Base-by-base conservation (phyloP, 2,113 vertebrate species). In the Podarcis cretensis region DNA sequence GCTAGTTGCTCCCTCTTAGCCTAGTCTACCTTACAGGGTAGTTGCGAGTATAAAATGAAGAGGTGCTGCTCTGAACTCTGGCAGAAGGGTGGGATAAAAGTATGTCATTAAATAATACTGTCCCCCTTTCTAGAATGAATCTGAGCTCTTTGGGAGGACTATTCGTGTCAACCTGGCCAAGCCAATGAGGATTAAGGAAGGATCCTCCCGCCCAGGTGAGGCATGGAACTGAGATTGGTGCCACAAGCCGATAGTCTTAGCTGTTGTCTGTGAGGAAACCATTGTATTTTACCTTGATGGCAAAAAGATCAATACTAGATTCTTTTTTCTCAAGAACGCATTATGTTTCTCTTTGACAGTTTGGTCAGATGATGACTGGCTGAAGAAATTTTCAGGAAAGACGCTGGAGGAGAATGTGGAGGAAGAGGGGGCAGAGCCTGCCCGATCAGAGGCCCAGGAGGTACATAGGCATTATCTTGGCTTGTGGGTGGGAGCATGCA, bases 381-480 rank as follows among this genome's bases (percentile, higher is more conserved):
- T 99, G 93, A 99, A 99, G 96, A 99, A 98, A 92, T 99, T 99
- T 94, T 99, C 99, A 0, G 99, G 99, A 32, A 99, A 99, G 94
- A 99, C 98, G 0, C 88, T 97, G 65, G 98, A 99, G 89, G 98
- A 99, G 92, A 98, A 96, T 1, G 97, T 98, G 68, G 97, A 94
- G 1, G 98, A 97, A 54, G 97, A 96, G 89, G 97, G 96, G 12
- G 87, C 94, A 3, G 98, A 97, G 66, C 92, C 96, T 5, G 93
- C 96, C 85, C 97, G 95, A 80, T 74, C 96, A 63, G 96, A 97
- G 87, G 89, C 95, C 0, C 97, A 98, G 87, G 98, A 99, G 96
- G 98, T 99, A 35, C 40, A 0, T 0, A 0, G 5, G 12, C 43
- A 73, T 59, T 30, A 20, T 3, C 6, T 21, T 30, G 43, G 25